These are phyloP conservation scores for Parotocinclus haroldoi DNA, from an alignment of 2,797 vertebrate species.

Conservation along the genomic window DNA sequence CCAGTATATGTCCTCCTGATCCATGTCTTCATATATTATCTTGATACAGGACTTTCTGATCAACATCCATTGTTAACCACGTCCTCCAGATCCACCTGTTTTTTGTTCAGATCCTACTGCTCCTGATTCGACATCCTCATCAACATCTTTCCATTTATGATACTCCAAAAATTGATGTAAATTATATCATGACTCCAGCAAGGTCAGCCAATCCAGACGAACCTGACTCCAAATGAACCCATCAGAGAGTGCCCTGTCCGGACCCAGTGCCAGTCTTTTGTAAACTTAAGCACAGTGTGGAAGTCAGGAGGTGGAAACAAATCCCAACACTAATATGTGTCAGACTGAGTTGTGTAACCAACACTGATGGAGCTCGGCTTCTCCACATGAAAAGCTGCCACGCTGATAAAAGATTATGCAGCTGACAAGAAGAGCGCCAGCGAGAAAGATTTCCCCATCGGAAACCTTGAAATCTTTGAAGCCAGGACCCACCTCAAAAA, in stretches of 20 bases:
- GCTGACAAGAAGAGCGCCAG: not conserved
- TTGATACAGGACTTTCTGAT: too few species aligned
- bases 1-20: too few species aligned
- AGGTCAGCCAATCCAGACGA: not conserved
- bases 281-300: not conserved
- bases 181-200: too few species aligned
- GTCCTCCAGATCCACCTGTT: too few species aligned
- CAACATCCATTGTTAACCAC: too few species aligned
- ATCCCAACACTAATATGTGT: constrained; percentile 28
- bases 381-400: constrained; percentile 8
- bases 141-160: too few species aligned
- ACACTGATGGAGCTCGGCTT: constrained; percentile 8
- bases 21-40: too few species aligned
- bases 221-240: too few species aligned
- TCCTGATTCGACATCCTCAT: too few species aligned
- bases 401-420: constrained; percentile 25
- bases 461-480: constrained; percentile 5
- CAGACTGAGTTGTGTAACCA: constrained; percentile 35
- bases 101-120: too few species aligned
- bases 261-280: not conserved
- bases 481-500: constrained; percentile 6
- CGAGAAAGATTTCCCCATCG: not conserved
- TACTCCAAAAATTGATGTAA: too few species aligned
- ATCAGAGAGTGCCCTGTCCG: not conserved
- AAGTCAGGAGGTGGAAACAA: not conserved